These are phyloP conservation scores for Ascaphus truei DNA, from an alignment of 2,113 vertebrate genomes.

Conservation along the genomic window DNA sequence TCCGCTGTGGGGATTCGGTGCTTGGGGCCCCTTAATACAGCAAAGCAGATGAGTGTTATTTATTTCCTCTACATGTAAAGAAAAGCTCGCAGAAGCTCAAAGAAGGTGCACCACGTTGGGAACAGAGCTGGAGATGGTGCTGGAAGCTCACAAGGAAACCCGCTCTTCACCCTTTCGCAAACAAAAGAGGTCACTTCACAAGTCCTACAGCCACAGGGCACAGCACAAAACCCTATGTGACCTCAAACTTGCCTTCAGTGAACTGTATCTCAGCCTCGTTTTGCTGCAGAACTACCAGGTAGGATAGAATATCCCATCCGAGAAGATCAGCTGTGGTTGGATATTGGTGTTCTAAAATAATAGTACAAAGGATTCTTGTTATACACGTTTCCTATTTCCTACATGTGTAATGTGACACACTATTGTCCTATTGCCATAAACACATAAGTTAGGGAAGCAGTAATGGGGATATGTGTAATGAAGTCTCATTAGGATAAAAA, in stretches of 20 bases:
- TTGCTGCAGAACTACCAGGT: constrained; percentile 52
- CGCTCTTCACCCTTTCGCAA: background rate
- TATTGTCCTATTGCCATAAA: too few relatives aligned
- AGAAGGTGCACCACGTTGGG: constrained; percentile 32
- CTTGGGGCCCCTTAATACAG: too few relatives aligned
- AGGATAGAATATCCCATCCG: background rate
- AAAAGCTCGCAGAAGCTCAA: constrained; percentile 44
- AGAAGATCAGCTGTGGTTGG: too few relatives aligned
- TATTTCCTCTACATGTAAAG: constrained; percentile 17
- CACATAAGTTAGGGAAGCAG: too few relatives aligned
- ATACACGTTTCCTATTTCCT: background rate
- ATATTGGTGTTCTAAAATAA: background rate
- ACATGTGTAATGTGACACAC: background rate
- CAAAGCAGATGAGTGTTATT: too few relatives aligned
- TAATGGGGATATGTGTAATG: too few relatives aligned
- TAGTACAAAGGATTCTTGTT: background rate
- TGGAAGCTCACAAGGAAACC: background rate
- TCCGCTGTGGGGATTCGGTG: too few relatives aligned
- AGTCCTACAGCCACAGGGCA: constrained; percentile 10
- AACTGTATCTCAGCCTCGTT: constrained; percentile 44
- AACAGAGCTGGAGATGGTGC: constrained; percentile 19
- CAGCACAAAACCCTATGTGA: constrained; percentile 27
- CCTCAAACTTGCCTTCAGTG: constrained; percentile 46
- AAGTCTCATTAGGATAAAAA: too few relatives aligned
- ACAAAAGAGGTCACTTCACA: background rate